These are phyloP conservation scores for Caenorhabditis remanei DNA, from an alignment of 1,140 invertebrate species.

Conservation along the genomic window DNA sequence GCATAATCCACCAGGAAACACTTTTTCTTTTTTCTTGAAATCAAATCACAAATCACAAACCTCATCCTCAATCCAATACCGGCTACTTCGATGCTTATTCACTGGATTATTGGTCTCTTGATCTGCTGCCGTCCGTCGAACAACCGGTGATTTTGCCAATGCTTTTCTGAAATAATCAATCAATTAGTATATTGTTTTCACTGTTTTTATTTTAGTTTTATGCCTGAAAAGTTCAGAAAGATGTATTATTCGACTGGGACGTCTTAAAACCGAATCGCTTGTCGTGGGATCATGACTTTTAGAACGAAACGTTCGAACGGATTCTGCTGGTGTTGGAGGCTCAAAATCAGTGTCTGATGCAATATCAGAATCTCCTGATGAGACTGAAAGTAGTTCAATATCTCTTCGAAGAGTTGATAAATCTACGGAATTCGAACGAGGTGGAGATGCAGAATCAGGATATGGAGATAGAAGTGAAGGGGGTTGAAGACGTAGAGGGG, in stretches of 20 bases:
- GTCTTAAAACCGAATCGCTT: constrained; percentile 71
- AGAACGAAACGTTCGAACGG: constrained; percentile 72
- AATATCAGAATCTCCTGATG: constrained; percentile 71
- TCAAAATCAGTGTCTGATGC: constrained; percentile 70
- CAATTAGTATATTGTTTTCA: not conserved
- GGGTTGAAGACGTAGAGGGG: constrained; percentile 53
- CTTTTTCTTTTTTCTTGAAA: constrained; percentile 19
- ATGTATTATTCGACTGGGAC: constrained; percentile 77
- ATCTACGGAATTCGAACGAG: constrained; percentile 76
- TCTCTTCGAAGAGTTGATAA: constrained; percentile 75
- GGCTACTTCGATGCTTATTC: constrained; percentile 75
- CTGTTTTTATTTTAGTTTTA: not conserved
- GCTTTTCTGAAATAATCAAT: constrained; percentile 73
- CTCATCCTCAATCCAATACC: constrained; percentile 77
- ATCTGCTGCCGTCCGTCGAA: constrained; percentile 76
- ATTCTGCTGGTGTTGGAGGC: constrained; percentile 71
- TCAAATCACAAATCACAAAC: constrained; percentile 61
- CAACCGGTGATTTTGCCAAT: constrained; percentile 77
- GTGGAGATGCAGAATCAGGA: constrained; percentile 69
- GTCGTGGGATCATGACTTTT: constrained; percentile 74
- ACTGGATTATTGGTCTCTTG: constrained; percentile 72
- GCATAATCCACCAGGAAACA: not conserved
- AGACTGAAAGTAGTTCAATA: constrained; percentile 76
- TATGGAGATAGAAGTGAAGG: constrained; percentile 54
- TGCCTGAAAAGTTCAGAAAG: constrained; percentile 77